Conservation (phyloP, 2,888 invertebrate species). For the Zhuqinia jingwanae region DNA sequence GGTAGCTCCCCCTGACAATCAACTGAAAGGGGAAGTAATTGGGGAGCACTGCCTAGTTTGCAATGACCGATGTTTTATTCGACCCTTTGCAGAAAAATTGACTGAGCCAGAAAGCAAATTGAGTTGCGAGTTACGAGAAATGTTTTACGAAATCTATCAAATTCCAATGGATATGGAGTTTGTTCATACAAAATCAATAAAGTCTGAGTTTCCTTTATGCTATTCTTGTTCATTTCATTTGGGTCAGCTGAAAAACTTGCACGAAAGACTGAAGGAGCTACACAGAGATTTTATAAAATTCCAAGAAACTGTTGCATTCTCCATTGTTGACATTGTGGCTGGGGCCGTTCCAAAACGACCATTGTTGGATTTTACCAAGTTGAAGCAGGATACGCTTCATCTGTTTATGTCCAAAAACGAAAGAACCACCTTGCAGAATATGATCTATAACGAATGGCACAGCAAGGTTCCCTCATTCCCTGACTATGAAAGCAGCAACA, state of each 20-base stretch:
- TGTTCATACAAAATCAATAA: conserved; percentile 9
- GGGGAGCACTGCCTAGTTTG: conserved; percentile 67
- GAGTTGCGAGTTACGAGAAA: conserved; percentile 48
- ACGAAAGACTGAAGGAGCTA: conserved; percentile 63
- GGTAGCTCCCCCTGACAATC: not conserved
- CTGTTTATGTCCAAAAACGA: conserved; percentile 10
- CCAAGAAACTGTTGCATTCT: conserved; percentile 72
- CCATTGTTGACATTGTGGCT: conserved; percentile 75
- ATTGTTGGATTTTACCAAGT: conserved; percentile 48
- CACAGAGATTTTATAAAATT: conserved; percentile 73
- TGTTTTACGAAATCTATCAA: conserved; percentile 65
- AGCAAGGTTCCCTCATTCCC: conserved; percentile 31
- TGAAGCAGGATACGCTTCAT: conserved; percentile 2
- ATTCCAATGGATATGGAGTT: conserved; percentile 52
- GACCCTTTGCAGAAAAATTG: conserved; percentile 44
- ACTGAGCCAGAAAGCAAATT: conserved; percentile 51
- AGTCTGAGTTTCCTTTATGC: conserved; percentile 64
- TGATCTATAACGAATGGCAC: conserved; percentile 73
- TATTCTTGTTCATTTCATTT: conserved; percentile 72
- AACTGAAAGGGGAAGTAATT: conserved; percentile 39
- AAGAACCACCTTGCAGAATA: conserved; percentile 69
- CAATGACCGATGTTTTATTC: conserved; percentile 58
- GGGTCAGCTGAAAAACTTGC: conserved; percentile 71
- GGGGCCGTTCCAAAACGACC: conserved; percentile 57
- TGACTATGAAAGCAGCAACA: conserved; percentile 20